A percentile compares a stretch with the other conserved stretches of the same genome.
Evolutionary conservation across 2,888 invertebrate genomes (phyloP).

Genomic region (Agrenia bidenticulata): DNA sequence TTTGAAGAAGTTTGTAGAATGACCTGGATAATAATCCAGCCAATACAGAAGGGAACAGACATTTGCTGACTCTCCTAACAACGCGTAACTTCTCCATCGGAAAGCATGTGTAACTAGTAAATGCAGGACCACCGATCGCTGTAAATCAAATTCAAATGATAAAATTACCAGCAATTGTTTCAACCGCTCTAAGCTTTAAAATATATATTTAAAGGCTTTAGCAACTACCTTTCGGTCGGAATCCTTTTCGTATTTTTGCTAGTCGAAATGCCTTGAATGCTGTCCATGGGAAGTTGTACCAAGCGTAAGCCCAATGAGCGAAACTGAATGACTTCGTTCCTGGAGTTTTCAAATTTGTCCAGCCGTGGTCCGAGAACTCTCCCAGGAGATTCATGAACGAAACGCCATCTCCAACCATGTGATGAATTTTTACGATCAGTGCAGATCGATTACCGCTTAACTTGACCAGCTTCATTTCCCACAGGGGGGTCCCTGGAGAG

Average conservation of each 20-base stretch:
- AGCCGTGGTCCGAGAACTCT: slow-evolving; percentile 46
- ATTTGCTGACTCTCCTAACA: slow-evolving; percentile 44
- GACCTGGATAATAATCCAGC: slow-evolving; percentile 46
- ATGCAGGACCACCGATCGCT: slow-evolving; percentile 22
- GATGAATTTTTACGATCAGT: slow-evolving; percentile 48
- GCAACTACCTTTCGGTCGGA: slow-evolving; percentile 49
- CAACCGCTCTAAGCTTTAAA: too few relatives aligned
- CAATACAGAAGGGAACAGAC: slow-evolving; percentile 47
- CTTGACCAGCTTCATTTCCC: slow-evolving; percentile 44
- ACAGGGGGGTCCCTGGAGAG: slow-evolving; percentile 39
- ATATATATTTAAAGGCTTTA: too few relatives aligned
- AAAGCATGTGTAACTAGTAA: slow-evolving; percentile 45
- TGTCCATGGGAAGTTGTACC: slow-evolving; percentile 52
- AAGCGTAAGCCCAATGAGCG: slow-evolving; percentile 50
- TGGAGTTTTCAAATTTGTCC: slow-evolving; percentile 44
- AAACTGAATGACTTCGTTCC: slow-evolving; percentile 37
- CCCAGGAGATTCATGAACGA: slow-evolving; percentile 51
- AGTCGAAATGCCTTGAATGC: slow-evolving; percentile 49
- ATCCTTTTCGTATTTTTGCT: slow-evolving; percentile 48
- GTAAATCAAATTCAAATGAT: neutral
- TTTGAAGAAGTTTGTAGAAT: slow-evolving; percentile 39
- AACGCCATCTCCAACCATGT: slow-evolving; percentile 50
- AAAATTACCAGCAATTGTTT: too few relatives aligned
- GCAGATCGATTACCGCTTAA: slow-evolving; percentile 44
- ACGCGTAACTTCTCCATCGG: slow-evolving; percentile 48